Conservation (phyloP, 1,140 invertebrate genomes). For the Tachypleus tridentatus region DNA sequence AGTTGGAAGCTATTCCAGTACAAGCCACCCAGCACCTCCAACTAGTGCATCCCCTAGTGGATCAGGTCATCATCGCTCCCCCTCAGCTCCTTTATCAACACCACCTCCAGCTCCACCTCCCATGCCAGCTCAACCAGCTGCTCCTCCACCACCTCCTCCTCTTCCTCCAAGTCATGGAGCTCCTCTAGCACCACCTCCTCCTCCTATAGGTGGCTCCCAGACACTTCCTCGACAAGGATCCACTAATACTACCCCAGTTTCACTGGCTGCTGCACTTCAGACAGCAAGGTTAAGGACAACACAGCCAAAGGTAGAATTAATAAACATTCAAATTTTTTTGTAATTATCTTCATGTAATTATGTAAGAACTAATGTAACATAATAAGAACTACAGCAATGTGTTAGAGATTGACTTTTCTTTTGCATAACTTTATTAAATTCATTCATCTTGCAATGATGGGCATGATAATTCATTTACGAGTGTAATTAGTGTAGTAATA, state of each 20-base stretch:
- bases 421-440: no score
- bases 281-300: conserved; percentile 68
- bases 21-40: no score
- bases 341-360: no score
- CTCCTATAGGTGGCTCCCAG: conserved; percentile 23
- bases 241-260: conserved; percentile 38
- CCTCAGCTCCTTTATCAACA: conserved; percentile 12
- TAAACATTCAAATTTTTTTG: no score
- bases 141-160: conserved; percentile 24
- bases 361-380: no score
- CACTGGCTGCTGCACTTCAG: conserved; percentile 69
- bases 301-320: conserved; percentile 7
- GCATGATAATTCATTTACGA: no score
- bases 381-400: no score
- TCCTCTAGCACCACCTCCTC: conserved; percentile 38
- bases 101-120: conserved; percentile 15
- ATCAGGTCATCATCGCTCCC: conserved; percentile 24
- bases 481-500: no score
- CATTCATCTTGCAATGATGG: no score
- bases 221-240: no score
- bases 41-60: conserved; percentile 7
- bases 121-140: conserved; percentile 14
- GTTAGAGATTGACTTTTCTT: no score
- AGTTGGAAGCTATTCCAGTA: no score
- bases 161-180: conserved; percentile 25